Percentiles rank a stretch among this genome's conserved stretches.
Evolutionary conservation across 2,888 invertebrate species (phyloP).

Genomic region (Cyclophora punctaria): DNA sequence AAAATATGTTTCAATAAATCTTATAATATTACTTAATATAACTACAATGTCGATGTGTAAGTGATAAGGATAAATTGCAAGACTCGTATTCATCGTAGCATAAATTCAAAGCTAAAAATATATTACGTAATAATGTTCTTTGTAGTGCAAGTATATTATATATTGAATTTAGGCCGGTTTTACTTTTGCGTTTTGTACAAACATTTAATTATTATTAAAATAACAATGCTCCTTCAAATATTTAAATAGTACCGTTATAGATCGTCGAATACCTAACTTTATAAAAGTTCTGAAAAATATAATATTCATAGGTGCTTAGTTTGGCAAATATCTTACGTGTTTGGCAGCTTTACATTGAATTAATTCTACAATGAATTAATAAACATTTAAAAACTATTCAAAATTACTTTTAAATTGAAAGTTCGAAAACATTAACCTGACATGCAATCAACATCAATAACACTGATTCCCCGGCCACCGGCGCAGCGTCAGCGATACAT

Average conservation of each 20-base stretch:
- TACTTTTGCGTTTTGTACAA: neutral
- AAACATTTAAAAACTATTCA: constrained; percentile 20
- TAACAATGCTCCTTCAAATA: neutral
- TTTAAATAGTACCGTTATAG: neutral
- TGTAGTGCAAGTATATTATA: neutral
- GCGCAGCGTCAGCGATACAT: constrained; percentile 19
- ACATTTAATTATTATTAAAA: neutral
- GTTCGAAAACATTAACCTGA: constrained; percentile 44
- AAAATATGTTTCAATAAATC: constrained; percentile 36
- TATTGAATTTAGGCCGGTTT: constrained; percentile 1
- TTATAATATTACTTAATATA: constrained; percentile 23
- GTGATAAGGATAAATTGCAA: constrained; percentile 14
- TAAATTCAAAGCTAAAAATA: constrained; percentile 17
- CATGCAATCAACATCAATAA: constrained; percentile 51
- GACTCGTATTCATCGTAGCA: constrained; percentile 26
- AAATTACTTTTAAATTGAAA: constrained; percentile 30
- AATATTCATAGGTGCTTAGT: neutral
- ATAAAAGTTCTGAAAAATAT: neutral
- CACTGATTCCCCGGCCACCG: constrained; percentile 26
- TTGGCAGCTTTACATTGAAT: constrained; percentile 6
- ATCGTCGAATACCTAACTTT: no score
- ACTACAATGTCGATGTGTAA: constrained; percentile 44
- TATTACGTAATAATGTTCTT: neutral
- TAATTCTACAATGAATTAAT: constrained; percentile 22
- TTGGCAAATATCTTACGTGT: constrained; percentile 4